Percentiles rank a stretch among this genome's conserved stretches.
phyloP scores from a whole-genome alignment of 2,888 invertebrate genomes.

The Schizaphis graminum region DNA sequence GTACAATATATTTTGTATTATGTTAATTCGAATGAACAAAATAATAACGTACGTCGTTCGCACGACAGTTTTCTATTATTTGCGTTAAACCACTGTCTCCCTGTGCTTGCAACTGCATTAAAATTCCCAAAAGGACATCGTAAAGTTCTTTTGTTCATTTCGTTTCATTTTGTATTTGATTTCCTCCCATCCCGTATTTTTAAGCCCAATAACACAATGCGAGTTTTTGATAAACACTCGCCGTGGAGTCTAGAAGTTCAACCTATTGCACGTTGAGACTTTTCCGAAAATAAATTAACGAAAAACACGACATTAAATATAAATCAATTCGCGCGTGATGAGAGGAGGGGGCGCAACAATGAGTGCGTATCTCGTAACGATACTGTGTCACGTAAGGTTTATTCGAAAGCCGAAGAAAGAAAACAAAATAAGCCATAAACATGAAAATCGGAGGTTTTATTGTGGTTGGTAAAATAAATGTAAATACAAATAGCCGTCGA shows the following conservation, averaged over 20 bases:
- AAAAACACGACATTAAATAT: conserved; percentile 42
- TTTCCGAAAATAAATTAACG: conserved; percentile 45
- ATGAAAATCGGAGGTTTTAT: conserved; percentile 42
- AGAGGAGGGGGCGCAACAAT: neutral
- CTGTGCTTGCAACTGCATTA: neutral
- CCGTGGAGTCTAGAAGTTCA: neutral
- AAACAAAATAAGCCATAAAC: conserved; percentile 56
- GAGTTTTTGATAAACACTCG: conserved; percentile 15
- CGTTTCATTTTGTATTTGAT: neutral
- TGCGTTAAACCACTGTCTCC: neutral
- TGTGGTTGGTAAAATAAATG: conserved; percentile 34
- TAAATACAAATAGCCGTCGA: conserved; percentile 8
- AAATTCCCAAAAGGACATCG: neutral
- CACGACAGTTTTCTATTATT: neutral
- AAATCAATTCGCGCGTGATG: conserved; percentile 13
- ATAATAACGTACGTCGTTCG: neutral
- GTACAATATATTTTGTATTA: neutral
- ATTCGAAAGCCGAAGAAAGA: conserved; percentile 23
- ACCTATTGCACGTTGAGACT: neutral
- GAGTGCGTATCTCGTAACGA: conserved; percentile 31
- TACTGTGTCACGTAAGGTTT: conserved; percentile 46
- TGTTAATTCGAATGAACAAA: neutral
- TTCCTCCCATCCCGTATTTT: neutral
- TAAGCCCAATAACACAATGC: neutral
- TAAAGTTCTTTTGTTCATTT: conserved; percentile 11